Evolutionary conservation across 2,797 vertebrate species (phyloP).

Genomic region (Gobio occitaniae): DNA sequence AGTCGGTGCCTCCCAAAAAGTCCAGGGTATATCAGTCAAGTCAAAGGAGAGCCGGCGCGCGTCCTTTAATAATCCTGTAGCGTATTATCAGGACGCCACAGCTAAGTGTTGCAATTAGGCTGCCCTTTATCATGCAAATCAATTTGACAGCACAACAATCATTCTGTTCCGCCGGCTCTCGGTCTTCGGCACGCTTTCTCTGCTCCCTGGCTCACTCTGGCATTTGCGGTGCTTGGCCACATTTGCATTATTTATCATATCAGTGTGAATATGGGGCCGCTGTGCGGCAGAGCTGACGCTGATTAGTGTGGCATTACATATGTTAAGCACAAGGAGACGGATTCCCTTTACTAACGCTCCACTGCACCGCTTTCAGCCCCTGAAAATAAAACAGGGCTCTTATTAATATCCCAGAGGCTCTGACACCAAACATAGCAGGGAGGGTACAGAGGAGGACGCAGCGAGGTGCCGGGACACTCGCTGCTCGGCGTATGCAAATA

Average conservation of each 20-base stretch:
- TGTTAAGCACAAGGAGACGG: constrained; percentile 73
- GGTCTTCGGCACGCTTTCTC: constrained; percentile 55
- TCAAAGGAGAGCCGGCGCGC: constrained; percentile 70
- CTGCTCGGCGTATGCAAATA: constrained; percentile 44
- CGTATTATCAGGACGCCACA: constrained; percentile 78
- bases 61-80: constrained; percentile 76
- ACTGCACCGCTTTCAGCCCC: constrained; percentile 53
- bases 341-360: constrained; percentile 66
- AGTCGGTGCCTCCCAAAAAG: constrained; percentile 63
- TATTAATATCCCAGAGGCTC: constrained; percentile 59
- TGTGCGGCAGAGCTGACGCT: constrained; percentile 64
- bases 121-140: constrained; percentile 84
- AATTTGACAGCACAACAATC: constrained; percentile 84
- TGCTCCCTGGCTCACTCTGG: constrained; percentile 69
- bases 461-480: constrained; percentile 43
- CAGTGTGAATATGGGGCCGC: constrained; percentile 71
- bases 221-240: constrained; percentile 76
- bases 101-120: constrained; percentile 85
- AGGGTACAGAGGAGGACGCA: constrained; percentile 41
- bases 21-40: constrained; percentile 69
- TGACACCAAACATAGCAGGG: constrained; percentile 64
- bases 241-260: constrained; percentile 85
- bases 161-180: constrained; percentile 74
- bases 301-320: constrained; percentile 76
- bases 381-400: constrained; percentile 64